Evolutionary conservation across 2,113 vertebrate genomes (phyloP), one percentile per base, ranked within the genome.

Genomic region (Tragulus kanchil): DNA sequence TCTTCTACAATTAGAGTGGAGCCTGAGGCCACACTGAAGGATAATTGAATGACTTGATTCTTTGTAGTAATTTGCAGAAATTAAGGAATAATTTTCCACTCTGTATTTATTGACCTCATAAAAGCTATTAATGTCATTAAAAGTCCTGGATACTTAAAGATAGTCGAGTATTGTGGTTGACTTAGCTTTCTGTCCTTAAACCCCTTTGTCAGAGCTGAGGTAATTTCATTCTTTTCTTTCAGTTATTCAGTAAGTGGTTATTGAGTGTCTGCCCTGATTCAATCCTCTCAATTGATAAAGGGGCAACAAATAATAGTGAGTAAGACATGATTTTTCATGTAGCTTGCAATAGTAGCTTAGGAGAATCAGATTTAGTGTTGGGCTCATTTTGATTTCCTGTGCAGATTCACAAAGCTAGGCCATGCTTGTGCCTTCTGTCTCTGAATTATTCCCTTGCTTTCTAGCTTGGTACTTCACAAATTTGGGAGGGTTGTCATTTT

Each of bases 81-180:
- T 97, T 90, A 97, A 96, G 84, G n/a, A 94, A 96, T 96, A 95
- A 84, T 96, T 96, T 95, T 84, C 62, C 48, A 82, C 15, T 65
- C 48, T 85, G 16, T 95, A 45, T 93, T 97, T 96, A 95, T 65
- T 96, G 81, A 96, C 62, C 56, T 96, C 4, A 9, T 93, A 84
- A 96, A 96, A 96, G 23, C 65, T 97, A 95, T 94, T 92, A 90
- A 90, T 93, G 79, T 69, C 58, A 64, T 84, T 96, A 82, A 92
- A 95, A 92, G 62, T 7, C n/a, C 56, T 73, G 36, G 4, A 12
- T 77, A 42, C 36, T 28, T 48, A 73, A 93, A 95, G 79, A 87
- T 45, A 86, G 64, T 83, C 62, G 93, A 59, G 56, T 86, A 59
- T 91, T 26, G n/a, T 54, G 83, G n/a, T 52, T 26, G 50, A 62